Percentiles rank a stretch among this genome's conserved stretches.
phyloP scores from a whole-genome alignment of 2,888 invertebrate species.

The Hedya salicella region DNA sequence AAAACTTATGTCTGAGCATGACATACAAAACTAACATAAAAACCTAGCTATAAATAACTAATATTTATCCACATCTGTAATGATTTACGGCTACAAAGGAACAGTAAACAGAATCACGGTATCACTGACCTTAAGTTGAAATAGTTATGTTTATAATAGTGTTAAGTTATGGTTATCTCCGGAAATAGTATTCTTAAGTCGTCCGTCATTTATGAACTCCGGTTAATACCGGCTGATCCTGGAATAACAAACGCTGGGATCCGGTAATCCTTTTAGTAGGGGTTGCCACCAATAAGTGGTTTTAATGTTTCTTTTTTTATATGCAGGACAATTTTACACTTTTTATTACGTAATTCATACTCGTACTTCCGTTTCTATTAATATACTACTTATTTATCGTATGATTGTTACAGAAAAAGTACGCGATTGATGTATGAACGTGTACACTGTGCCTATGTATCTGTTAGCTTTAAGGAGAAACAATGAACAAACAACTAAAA shows the following conservation, averaged over 20 bases:
- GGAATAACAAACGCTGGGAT: slow-evolving; percentile 57
- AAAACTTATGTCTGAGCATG: too few species aligned
- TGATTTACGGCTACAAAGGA: slow-evolving; percentile 24
- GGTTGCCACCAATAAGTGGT: slow-evolving; percentile 45
- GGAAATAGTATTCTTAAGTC: slow-evolving; percentile 61
- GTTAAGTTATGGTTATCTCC: slow-evolving; percentile 41
- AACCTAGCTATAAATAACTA: slow-evolving; percentile 4
- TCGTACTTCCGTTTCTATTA: too few species aligned
- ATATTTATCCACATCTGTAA: slow-evolving; percentile 7
- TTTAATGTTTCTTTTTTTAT: background rate
- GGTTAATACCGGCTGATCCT: slow-evolving; percentile 56
- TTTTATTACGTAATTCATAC: too few species aligned
- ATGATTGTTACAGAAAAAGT: too few species aligned
- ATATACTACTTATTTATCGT: too few species aligned
- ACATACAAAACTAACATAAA: background rate
- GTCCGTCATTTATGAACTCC: slow-evolving; percentile 66
- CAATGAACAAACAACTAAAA: too few species aligned
- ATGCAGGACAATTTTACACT: too few species aligned
- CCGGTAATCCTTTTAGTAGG: slow-evolving; percentile 50
- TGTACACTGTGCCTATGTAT: too few species aligned
- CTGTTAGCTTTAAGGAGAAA: too few species aligned
- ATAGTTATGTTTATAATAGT: slow-evolving; percentile 30
- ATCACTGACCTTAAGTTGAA: slow-evolving; percentile 51
- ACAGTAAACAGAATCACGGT: slow-evolving; percentile 22
- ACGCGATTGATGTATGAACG: too few species aligned